Base-by-base conservation (phyloP, 2,888 invertebrate species). In the Nomada ruficornis region DNA sequence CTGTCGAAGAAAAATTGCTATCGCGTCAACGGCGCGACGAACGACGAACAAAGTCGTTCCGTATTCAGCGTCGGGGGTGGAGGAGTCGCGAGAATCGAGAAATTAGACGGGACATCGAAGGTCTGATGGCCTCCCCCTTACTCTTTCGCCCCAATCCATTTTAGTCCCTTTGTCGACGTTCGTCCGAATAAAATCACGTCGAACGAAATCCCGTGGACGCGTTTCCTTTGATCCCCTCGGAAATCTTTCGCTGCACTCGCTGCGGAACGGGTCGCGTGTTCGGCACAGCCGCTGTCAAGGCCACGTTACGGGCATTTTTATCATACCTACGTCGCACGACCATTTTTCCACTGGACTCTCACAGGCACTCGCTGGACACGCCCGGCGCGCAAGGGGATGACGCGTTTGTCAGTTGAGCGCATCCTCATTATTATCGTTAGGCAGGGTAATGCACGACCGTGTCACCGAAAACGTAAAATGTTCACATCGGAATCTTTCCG, bases 381-480 rank as follows among this genome's bases (percentile, higher is more conserved):
- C 36, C 60, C 29, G 54, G 4, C 73, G n/a, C 54, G 29, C 75
- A 52, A 47, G 83, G 78, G 83, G 83, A 85, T 73, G 71, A 69
- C 72, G 60, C 59, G 69, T 64, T 47, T 71, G 82, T 78, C 77
- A 77, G 86, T 80, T 84, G 89, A 86, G 84, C 81, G 87, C 89
- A 89, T 89, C 89, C 88, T 88, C 88, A 86, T 88, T 88, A 86
- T 62, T 55, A 18, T 60, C 72, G 52, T 20, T 20, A 9, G 7
- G 71, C 59, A 26, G 71, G 23, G 13, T 59, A 65, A 77, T 54
- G 23, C 67, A 42, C 57, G 54, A 44, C 64, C 44, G 36, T 67
- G 55, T 54, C 52, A 55, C 70, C 62, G 62, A 55, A 67, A 44
- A 54, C 29, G 50, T 26, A 67, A 67, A 77, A 74, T 74, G 50